These are phyloP conservation scores for Cyanoliseus patagonus DNA, from an alignment of 2,113 vertebrate genomes.

Conservation along the genomic window DNA sequence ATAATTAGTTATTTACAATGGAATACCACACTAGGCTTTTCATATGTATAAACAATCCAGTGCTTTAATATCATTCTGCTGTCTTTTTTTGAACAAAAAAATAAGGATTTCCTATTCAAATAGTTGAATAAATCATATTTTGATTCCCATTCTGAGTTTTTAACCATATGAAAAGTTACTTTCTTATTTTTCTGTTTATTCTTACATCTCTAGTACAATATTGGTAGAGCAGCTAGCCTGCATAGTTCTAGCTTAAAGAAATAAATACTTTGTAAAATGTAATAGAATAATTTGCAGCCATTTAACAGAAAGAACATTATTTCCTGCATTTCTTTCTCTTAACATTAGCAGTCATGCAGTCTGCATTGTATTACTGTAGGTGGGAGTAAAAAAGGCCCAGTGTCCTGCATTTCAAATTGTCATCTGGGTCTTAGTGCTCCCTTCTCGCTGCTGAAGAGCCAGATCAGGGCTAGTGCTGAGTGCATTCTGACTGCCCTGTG, in stretches of 20 bases:
- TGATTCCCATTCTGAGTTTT: not conserved
- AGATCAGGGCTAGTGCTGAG: not conserved
- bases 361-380: conserved; percentile 38
- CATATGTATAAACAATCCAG: not conserved
- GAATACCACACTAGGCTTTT: not conserved
- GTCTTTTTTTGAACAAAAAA: not conserved
- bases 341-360: not conserved
- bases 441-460: conserved; percentile 2
- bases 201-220: not conserved
- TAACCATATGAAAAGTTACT: not conserved
- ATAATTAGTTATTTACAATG: not conserved
- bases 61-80: not conserved
- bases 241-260: not conserved
- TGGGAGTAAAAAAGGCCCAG: conserved; percentile 39
- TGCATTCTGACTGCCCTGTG: fast-evolving
- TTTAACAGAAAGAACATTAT: conserved; percentile 50
- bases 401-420: conserved; percentile 79
- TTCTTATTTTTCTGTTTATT: not conserved
- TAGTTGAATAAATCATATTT: not conserved
- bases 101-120: not conserved
- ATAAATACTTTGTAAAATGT: conserved; percentile 19
- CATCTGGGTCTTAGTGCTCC: conserved; percentile 76
- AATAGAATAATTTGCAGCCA: conserved; percentile 41
- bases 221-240: not conserved
- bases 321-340: conserved; percentile 34